Evolutionary conservation across 2,888 invertebrate species (phyloP), one percentile per base, ranked within the genome.

Genomic region (Drosophila lutescens): DNA sequence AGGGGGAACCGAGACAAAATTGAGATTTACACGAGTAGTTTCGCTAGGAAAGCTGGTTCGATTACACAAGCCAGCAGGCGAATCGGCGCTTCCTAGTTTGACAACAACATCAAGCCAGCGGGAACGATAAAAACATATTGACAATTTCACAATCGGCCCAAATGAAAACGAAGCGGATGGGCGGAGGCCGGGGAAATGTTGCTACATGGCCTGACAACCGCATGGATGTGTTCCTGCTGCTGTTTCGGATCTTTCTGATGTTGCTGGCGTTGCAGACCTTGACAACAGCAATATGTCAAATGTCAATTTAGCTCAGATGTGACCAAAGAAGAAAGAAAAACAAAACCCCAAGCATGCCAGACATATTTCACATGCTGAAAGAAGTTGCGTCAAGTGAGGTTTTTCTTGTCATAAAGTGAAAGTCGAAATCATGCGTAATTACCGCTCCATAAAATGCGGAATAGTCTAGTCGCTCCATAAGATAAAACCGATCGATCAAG

Each of bases 391-490:
- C 73, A 85, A 79, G 59, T 57, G 71, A 69, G 74, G 55, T 69
- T 75, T 77, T 82, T 68, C 69, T 55, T 60, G 53, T 73, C 58
- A 74, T 75, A 83, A 77, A 83, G 82, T 88, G 82, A 83, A 83
- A 83, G 82, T 83, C 74, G 63, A 59, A 72, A 68, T 56, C 66
- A 74, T 76, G 88, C 88, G 81, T 86, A 79, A 82, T 86, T 82
- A 60, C 69, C 79, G 78, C 40, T 59, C 77, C 73, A 68, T 60
- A 68, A 73, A 79, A 82, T 82, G 88, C 88, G 82, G 82, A 83
- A 88, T 83, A 68, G 71, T 88, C 88, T 86, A 83, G 38, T 40
- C 83, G 57, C 44, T 30, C 88, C 83, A 88, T 76, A 81, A 87
- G 73, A 80, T 71, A 70, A 60, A 67, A 61, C 80, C 75, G 77